Evolutionary conservation across 2,888 invertebrate species (phyloP).

Genomic region (Acrobasis suavella): DNA sequence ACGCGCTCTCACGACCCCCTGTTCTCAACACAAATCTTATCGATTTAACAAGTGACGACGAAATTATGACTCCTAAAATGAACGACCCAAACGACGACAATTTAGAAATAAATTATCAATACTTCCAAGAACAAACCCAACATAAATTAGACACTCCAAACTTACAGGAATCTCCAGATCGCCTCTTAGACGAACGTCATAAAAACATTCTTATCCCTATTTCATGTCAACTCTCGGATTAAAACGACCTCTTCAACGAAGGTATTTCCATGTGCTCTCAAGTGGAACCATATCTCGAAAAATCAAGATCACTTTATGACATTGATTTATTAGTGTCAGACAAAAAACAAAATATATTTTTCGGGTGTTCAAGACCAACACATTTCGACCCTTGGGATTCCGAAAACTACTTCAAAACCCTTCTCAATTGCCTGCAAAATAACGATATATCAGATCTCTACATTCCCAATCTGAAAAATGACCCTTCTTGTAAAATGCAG

Average conservation of each 20-base stretch:
- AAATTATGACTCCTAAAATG: too few relatives aligned
- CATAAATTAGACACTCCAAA: too few relatives aligned
- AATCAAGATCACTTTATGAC: conserved; percentile 22
- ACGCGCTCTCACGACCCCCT: conserved; percentile 38
- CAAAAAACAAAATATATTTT: conserved; percentile 31
- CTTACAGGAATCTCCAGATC: conserved; percentile 33
- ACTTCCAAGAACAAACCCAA: too few relatives aligned
- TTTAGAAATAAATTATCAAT: too few relatives aligned
- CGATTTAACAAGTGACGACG: conserved; percentile 26
- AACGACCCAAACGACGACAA: too few relatives aligned
- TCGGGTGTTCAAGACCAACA: conserved; percentile 31
- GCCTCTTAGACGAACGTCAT: conserved; percentile 31
- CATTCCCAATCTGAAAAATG: conserved; percentile 17
- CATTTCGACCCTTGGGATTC: conserved; percentile 38
- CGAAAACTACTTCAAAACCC: conserved; percentile 44
- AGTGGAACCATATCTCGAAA: conserved; percentile 30
- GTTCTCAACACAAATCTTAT: conserved; percentile 30
- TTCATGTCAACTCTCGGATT: conserved; percentile 24
- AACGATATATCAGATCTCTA: conserved; percentile 24
- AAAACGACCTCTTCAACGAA: conserved; percentile 31
- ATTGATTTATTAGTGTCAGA: conserved; percentile 31
- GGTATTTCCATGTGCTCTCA: conserved; percentile 31
- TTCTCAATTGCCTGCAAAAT: conserved; percentile 37
- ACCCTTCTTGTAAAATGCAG: conserved; percentile 17
- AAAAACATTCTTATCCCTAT: too few relatives aligned